Base-by-base conservation (phyloP, 2,888 invertebrate species). In the Boloria selene region DNA sequence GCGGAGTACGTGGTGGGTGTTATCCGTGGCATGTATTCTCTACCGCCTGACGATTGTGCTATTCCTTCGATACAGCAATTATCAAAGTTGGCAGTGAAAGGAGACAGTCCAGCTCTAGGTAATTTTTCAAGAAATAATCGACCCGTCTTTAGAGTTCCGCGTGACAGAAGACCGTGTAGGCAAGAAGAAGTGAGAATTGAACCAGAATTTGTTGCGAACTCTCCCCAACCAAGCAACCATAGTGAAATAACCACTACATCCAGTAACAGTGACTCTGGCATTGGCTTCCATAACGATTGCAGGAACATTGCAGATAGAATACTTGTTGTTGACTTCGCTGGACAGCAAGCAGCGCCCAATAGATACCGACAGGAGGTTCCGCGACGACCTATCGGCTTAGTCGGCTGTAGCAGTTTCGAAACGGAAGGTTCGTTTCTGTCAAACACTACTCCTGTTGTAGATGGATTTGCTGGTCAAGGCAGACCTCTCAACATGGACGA, bases 231-330 rank as follows among this genome's bases (percentile, higher is more conserved):
- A 0, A 97, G 97, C 80, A 95, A 95, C 77, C 95, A 96, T 69
- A 96, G 96, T 77, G 96, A 96, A 74, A 93, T 96, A 10, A 96
- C 96, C 0, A 95, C 95, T 0, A 96, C 97, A 18, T 98, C 97
- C 0, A 98, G 97, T 75, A 98, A 98, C 83, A 98, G 98, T 65
- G 98, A 98, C 83, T 98, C 98, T 1, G 98, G 98, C 0, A 98
- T 98, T 69, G 98, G 98, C 0, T 98, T 98, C 77, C 95, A 97
- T 72, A 98, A 98, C 76, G 97, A 98, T 76, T 96, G 96, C 76
- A 95, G 96, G 13, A 96, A 96, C 77, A 95, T 97, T 61, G 96
- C 96, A 0, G 97, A 97, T 81, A 92, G 96, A 67, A 96, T 97
- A 75, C 83, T 96, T 44, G 95, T 96, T 0, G 96, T 96, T 0